phyloP scores from a whole-genome alignment of 2,113 vertebrate genomes.

The Cervus canadensis region DNA sequence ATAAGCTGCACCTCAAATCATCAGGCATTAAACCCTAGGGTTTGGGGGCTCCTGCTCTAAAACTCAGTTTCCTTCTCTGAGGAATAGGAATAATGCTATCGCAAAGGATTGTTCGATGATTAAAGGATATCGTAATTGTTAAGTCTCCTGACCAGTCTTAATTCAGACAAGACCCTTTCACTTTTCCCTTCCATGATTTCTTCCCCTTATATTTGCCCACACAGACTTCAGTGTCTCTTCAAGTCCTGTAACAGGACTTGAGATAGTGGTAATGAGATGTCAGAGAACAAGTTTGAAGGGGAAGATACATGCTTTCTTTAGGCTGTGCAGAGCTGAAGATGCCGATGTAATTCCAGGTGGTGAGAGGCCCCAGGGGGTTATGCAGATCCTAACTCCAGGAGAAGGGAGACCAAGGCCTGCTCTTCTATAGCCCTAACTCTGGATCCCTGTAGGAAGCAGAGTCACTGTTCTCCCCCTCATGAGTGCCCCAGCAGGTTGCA shows the following conservation, averaged over 20 bases:
- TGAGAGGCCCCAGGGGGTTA: not conserved
- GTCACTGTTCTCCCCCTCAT: conserved; percentile 29
- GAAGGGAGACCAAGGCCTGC: not conserved
- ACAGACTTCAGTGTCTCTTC: not conserved
- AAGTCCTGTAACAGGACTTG: not conserved
- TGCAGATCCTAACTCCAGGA: not conserved
- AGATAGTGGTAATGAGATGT: not conserved
- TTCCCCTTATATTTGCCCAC: not conserved
- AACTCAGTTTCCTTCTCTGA: not conserved
- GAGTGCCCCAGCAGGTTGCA: conserved; percentile 25
- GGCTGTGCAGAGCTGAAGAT: not conserved
- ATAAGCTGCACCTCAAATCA: not conserved
- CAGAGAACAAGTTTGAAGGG: not conserved
- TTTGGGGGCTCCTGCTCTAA: not conserved
- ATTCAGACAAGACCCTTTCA: not conserved
- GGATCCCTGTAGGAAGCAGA: not conserved
- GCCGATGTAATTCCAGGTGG: not conserved
- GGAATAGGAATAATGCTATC: not conserved
- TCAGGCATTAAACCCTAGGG: not conserved
- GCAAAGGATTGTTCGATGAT: not conserved
- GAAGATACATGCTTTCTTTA: not conserved
- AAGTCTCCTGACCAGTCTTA: not conserved
- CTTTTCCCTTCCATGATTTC: not conserved
- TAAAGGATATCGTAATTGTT: not conserved
- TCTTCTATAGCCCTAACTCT: not conserved